Conservation (phyloP, 2,113 vertebrate genomes). For the Erpornis zantholeuca region DNA sequence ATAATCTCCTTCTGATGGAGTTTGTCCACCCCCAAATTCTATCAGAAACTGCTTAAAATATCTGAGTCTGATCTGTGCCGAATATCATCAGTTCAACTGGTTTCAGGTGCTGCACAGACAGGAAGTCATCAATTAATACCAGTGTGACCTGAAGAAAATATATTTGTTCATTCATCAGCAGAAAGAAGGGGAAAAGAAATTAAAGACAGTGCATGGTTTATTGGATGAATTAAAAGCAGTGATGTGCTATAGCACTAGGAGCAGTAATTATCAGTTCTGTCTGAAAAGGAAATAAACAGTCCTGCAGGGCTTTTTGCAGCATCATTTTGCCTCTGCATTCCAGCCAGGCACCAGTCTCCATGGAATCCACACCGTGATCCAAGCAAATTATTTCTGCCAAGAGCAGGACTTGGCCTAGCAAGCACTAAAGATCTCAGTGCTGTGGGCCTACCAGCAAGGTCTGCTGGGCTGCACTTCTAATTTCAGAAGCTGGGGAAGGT, state of each 20-base stretch:
- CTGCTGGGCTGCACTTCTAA: background rate
- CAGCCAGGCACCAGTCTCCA: background rate
- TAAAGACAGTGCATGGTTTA: background rate
- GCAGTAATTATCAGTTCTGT: conserved; percentile 25
- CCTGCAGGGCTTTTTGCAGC: background rate
- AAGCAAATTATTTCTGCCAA: background rate
- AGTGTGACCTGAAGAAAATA: background rate
- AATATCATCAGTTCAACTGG: background rate
- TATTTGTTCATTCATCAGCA: background rate
- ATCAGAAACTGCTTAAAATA: background rate
- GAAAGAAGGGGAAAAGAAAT: background rate
- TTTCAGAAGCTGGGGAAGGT: background rate
- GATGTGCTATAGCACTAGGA: background rate
- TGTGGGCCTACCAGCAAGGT: background rate
- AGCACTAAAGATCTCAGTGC: background rate
- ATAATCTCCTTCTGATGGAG: conserved; percentile 11
- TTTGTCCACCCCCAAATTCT: background rate
- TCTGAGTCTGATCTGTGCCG: background rate
- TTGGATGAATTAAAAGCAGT: background rate
- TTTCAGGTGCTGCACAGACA: background rate
- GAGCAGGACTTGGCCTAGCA: background rate
- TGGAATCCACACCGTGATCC: background rate
- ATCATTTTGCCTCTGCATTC: background rate
- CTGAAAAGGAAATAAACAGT: conserved; percentile 21
- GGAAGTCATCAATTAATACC: background rate